Conservation (phyloP, 2,797 vertebrate genomes). For the Apogon talboti region DNA sequence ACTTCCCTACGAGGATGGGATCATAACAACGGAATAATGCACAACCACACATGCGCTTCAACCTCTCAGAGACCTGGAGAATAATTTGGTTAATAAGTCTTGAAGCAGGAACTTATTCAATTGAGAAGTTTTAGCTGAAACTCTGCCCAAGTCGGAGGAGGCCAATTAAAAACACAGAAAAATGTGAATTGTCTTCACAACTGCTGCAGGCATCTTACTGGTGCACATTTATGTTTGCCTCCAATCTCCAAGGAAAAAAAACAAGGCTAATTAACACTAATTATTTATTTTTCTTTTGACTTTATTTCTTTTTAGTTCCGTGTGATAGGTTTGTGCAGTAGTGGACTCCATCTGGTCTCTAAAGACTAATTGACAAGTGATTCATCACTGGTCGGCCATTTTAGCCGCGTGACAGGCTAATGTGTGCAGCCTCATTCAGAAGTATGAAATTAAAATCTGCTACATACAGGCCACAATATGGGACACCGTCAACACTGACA, state of each 20-base stretch:
- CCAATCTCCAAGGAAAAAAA: not conserved
- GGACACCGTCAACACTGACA: constrained; percentile 61
- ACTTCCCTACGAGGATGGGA: no score
- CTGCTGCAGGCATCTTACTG: constrained; percentile 11
- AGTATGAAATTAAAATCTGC: constrained; percentile 63
- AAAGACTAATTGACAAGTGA: constrained; percentile 54
- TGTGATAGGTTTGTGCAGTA: constrained; percentile 1
- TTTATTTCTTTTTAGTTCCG: constrained; percentile 17
- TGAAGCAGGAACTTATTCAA: not conserved
- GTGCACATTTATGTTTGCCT: constrained; percentile 1
- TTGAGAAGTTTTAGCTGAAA: constrained; percentile 2
- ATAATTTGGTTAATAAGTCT: not conserved
- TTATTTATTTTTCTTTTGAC: constrained; percentile 11
- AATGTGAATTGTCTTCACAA: constrained; percentile 8
- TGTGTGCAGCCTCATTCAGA: constrained; percentile 37
- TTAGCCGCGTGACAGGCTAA: constrained; percentile 34
- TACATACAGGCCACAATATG: constrained; percentile 55
- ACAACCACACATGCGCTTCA: not conserved
- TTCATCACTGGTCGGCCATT: constrained; percentile 54
- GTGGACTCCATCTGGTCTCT: constrained; percentile 64
- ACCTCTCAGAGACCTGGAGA: not conserved
- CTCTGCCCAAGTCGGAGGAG: constrained; percentile 1
- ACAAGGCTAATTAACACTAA: not conserved
- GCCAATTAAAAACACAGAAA: constrained; percentile 11
- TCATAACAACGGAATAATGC: no score